Evolutionary conservation across 2,113 vertebrate genomes (phyloP).

Genomic region (Carlito syrichta): DNA sequence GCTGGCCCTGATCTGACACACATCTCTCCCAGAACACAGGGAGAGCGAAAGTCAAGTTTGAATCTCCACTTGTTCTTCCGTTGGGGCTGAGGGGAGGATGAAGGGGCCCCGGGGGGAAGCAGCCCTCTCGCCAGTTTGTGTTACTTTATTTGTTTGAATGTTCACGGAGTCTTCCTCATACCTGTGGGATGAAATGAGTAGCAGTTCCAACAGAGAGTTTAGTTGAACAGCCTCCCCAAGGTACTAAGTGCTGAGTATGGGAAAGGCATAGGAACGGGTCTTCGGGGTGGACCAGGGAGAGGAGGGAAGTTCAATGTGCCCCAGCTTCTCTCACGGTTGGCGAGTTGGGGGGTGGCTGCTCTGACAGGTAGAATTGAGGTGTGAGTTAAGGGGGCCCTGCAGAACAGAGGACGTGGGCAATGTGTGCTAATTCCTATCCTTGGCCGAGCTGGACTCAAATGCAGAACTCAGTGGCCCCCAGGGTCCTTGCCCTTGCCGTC

Average conservation of each 20-base stretch:
- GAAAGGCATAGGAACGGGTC: too few species aligned
- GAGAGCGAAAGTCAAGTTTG: background rate
- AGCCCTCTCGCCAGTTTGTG: background rate
- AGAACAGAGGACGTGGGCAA: fast-evolving
- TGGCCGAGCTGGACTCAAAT: background rate
- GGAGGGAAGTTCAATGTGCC: background rate
- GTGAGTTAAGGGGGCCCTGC: background rate
- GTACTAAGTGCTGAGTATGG: background rate
- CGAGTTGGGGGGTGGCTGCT: fast-evolving
- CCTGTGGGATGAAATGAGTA: background rate
- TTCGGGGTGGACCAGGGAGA: background rate
- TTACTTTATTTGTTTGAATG: background rate
- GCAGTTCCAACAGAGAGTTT: background rate
- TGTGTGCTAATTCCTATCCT: fast-evolving
- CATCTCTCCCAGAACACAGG: background rate
- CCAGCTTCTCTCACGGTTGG: background rate
- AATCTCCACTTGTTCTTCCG: background rate
- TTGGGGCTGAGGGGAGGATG: fast-evolving
- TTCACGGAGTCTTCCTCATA: background rate
- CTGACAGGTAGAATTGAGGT: background rate
- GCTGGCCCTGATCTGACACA: background rate
- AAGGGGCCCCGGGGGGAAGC: background rate
- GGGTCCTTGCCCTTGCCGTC: background rate
- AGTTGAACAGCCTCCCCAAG: background rate
- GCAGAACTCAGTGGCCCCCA: background rate